Evolutionary conservation across 2,797 vertebrate genomes (phyloP), one percentile per base, ranked within the genome.

Genomic region (Phataginus tricuspis): DNA sequence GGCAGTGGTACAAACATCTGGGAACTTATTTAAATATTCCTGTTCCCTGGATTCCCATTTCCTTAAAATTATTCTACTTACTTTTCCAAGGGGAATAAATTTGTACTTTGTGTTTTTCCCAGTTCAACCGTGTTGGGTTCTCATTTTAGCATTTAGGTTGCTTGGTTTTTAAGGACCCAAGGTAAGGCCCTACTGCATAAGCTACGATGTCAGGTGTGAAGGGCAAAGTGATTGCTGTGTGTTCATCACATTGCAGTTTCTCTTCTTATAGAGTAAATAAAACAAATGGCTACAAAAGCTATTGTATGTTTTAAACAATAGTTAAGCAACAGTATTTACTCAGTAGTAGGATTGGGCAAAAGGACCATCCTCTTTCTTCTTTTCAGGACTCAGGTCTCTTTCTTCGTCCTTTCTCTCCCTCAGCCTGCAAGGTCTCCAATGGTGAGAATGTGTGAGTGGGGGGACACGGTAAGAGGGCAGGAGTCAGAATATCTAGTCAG

Each of bases 11-110:
- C 34, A 87, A 68, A 96, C 94, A 96, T 95, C 77, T 96, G 94
- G 83, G 77, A 90, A 94, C 95, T 91, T 94, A 94, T 90, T 96
- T 84, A 94, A 96, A 87, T 92, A 63, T 64, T 83, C 45, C 79
- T 34, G 49, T 95, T 96, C 88, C 86, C 82, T 71, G 88, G 96
- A 95, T 86, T 88, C 27, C 64, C 78, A 83, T 91, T 97, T 95
- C 85, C 83, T 93, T 95, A 90, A 93, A 77, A 92, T 86, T 83
- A 86, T 92, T 96, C 95, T 91, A 92, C 68, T 96, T 95, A 92
- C 83, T 96, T 97, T 97, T 92, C 92, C 88, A 80, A 53, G 61
- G 72, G 79, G 91, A 9, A 92, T 96, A 79, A 66, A 83, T 92
- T 95, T 96, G 49, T 23, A 83, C 63, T 95, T 86, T 55, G 59